Percentiles rank a stretch among this genome's conserved stretches.
Evolutionary conservation across 2,113 vertebrate species (phyloP).

Genomic region (Pachyramphus minor): DNA sequence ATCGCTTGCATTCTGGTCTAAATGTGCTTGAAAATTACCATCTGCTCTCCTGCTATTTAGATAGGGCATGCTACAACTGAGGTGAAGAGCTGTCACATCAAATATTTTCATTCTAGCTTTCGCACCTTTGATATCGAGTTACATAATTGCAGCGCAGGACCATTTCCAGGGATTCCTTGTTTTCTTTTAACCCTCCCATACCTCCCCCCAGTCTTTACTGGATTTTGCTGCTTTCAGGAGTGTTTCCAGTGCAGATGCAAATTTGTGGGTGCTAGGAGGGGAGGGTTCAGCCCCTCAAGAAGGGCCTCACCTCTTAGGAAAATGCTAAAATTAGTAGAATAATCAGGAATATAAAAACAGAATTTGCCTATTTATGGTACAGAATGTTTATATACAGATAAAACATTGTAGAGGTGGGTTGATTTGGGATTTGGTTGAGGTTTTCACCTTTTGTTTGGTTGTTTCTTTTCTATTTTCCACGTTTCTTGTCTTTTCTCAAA

Average conservation of each 20-base stretch:
- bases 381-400: not conserved
- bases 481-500: not conserved
- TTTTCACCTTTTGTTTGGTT: rapidly evolving
- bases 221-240: not conserved
- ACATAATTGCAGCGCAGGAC: slow-evolving; percentile 20
- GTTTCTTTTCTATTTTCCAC: not conserved
- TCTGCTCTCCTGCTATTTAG: slow-evolving; percentile 72
- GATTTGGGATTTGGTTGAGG: not conserved
- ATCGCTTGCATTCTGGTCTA: slow-evolving; percentile 61
- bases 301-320: not conserved
- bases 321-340: not conserved
- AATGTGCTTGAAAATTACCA: slow-evolving; percentile 71
- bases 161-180: slow-evolving; percentile 44
- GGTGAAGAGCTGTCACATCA: slow-evolving; percentile 73
- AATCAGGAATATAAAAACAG: not conserved
- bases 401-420: not conserved
- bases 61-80: slow-evolving; percentile 65
- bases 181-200: not conserved
- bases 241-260: not conserved
- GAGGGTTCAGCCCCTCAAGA: not conserved
- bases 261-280: not conserved
- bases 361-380: not conserved
- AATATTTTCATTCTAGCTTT: slow-evolving; percentile 70
- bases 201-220: not conserved
- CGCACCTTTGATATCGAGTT: slow-evolving; percentile 63